Percentiles rank a stretch among this genome's conserved stretches.
These are phyloP conservation scores for Hystrix brachyura DNA, from an alignment of 2,113 vertebrate species.

Conservation along the genomic window DNA sequence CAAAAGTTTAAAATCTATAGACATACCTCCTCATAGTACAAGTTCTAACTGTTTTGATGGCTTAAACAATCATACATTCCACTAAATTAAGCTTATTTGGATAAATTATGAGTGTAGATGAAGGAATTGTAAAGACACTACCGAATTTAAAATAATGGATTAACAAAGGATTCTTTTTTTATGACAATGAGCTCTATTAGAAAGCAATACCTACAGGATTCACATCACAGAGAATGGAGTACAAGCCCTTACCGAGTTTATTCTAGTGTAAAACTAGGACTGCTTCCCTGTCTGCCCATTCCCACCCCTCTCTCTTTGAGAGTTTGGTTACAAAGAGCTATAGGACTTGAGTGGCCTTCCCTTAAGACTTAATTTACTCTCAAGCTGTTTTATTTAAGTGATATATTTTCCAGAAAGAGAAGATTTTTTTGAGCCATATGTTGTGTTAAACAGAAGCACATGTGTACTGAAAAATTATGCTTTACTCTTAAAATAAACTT, in stretches of 20 bases:
- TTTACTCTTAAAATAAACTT: constrained; percentile 7
- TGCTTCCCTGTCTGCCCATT: background rate
- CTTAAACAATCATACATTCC: background rate
- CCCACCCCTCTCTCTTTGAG: background rate
- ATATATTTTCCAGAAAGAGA: background rate
- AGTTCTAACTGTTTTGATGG: background rate
- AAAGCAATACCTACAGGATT: background rate
- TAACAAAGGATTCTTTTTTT: constrained; percentile 20
- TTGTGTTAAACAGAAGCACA: background rate
- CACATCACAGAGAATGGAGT: background rate
- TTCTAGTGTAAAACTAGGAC: background rate
- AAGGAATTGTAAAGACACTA: background rate
- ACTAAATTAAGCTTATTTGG: background rate
- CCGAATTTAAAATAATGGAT: background rate
- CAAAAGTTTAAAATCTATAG: background rate
- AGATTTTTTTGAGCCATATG: background rate
- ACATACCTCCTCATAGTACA: background rate
- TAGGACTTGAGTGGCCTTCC: background rate
- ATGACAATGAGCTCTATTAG: background rate
- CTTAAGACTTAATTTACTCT: background rate
- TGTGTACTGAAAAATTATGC: background rate
- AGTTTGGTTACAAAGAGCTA: background rate
- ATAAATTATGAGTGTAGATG: background rate
- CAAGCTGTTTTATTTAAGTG: background rate
- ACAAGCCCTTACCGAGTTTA: background rate